phyloP scores from a whole-genome alignment of 1,140 invertebrate genomes.

The Meloidogyne floridensis region DNA sequence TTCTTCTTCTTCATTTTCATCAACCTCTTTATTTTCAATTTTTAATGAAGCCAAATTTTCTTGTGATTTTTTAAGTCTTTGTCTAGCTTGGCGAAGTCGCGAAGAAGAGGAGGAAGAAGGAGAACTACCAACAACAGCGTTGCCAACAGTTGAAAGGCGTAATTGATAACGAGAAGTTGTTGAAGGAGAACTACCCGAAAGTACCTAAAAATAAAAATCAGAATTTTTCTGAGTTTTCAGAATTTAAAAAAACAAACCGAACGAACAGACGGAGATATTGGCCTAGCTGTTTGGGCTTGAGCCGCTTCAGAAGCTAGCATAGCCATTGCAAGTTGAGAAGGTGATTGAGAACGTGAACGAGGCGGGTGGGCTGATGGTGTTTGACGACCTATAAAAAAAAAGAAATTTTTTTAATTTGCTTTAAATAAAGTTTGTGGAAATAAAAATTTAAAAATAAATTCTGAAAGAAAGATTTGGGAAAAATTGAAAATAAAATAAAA shows the following conservation, averaged over 20 bases:
- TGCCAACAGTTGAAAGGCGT: conserved; percentile 16
- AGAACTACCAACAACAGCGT: not conserved
- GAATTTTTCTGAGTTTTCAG: not conserved
- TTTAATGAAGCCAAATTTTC: conserved; percentile 42
- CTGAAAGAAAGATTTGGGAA: not conserved
- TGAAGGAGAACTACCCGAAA: conserved; percentile 25
- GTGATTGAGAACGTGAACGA: conserved; percentile 37
- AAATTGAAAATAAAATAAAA: not conserved
- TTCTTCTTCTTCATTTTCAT: conserved; percentile 12
- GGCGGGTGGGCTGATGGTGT: not conserved
- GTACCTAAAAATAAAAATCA: not conserved
- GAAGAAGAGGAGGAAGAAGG: conserved; percentile 29
- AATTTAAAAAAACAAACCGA: not conserved
- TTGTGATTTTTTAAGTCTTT: conserved; percentile 52
- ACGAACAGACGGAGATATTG: not conserved
- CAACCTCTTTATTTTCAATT: not conserved
- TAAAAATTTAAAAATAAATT: too few relatives aligned
- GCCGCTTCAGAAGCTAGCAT: not conserved
- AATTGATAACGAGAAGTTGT: conserved; percentile 14
- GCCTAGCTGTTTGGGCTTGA: not conserved
- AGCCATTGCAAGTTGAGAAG: conserved; percentile 35
- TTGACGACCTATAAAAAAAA: not conserved
- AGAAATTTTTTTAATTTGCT: too few relatives aligned
- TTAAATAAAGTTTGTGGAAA: too few relatives aligned
- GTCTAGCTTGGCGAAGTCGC: conserved; percentile 36